These are phyloP conservation scores for Tadarida brasiliensis DNA, from an alignment of 2,797 vertebrate genomes.

Conservation along the genomic window DNA sequence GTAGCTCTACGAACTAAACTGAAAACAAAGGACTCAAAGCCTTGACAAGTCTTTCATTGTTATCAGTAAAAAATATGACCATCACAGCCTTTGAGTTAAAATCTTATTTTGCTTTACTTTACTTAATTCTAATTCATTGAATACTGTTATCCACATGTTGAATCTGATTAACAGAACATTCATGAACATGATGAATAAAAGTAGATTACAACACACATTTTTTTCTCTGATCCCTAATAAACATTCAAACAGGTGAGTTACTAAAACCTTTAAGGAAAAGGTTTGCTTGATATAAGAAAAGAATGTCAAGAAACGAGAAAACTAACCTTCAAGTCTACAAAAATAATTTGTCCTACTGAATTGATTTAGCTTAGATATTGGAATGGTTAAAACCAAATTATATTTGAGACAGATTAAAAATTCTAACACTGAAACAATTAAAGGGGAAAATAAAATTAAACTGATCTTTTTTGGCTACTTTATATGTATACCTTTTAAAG, in stretches of 20 bases:
- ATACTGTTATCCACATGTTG: background rate
- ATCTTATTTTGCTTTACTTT: conserved; percentile 20
- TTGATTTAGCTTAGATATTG: background rate
- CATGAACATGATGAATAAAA: conserved; percentile 7
- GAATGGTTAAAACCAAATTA: background rate
- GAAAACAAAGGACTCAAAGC: conserved; percentile 3
- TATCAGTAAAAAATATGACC: background rate
- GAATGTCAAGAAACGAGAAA: background rate
- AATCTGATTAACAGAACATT: background rate
- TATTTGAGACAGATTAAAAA: conserved; percentile 27
- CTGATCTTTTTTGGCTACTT: background rate
- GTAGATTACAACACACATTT: background rate
- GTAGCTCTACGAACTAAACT: background rate
- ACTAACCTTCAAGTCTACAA: background rate
- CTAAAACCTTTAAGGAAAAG: background rate
- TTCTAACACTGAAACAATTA: conserved; percentile 10
- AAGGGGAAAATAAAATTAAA: conserved; percentile 26
- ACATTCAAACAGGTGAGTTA: background rate
- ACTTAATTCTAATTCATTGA: background rate
- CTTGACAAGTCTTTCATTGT: background rate
- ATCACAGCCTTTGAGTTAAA: background rate
- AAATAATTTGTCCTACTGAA: conserved; percentile 32
- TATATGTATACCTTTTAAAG: background rate
- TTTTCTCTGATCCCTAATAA: background rate
- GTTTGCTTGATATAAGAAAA: background rate